Percentiles rank a stretch among this genome's conserved stretches.
These are phyloP conservation scores for Corythornis madagascariensis DNA, from an alignment of 2,113 vertebrate species.

Conservation along the genomic window DNA sequence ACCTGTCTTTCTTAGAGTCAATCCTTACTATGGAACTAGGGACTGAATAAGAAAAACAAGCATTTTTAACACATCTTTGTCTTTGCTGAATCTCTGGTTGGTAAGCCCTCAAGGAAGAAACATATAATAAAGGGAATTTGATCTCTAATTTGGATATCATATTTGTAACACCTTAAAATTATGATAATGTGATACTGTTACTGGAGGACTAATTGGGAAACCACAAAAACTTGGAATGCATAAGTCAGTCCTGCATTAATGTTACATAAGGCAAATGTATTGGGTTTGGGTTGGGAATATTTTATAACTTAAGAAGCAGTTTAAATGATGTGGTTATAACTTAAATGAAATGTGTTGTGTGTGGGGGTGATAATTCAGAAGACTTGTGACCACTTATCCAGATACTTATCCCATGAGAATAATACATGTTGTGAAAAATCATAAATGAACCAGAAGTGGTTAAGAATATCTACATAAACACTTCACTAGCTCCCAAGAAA, in stretches of 20 bases:
- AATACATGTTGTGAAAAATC: neutral
- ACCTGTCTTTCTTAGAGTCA: neutral
- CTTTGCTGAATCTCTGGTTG: slow-evolving; percentile 5
- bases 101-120: slow-evolving; percentile 61
- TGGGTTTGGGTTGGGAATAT: slow-evolving; percentile 35
- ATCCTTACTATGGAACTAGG: neutral
- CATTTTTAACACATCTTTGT: neutral
- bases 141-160: slow-evolving; percentile 63
- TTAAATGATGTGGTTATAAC: slow-evolving; percentile 53
- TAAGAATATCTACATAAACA: slow-evolving; percentile 8
- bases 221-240: slow-evolving; percentile 56
- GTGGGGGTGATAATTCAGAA: slow-evolving; percentile 24
- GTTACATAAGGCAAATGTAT: slow-evolving; percentile 43
- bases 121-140: slow-evolving; percentile 35
- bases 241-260: slow-evolving; percentile 19
- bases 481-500: slow-evolving; percentile 17
- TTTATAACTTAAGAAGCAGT: slow-evolving; percentile 22
- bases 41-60: neutral
- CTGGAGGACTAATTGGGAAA: slow-evolving; percentile 66
- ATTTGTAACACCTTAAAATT: slow-evolving; percentile 57
- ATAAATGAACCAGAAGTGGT: neutral
- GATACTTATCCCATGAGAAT: slow-evolving; percentile 26
- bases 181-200: slow-evolving; percentile 56
- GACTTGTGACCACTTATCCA: slow-evolving; percentile 27
- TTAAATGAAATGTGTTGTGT: slow-evolving; percentile 44